Conservation (phyloP, 2,888 invertebrate genomes). For the Cephus pulcher region DNA sequence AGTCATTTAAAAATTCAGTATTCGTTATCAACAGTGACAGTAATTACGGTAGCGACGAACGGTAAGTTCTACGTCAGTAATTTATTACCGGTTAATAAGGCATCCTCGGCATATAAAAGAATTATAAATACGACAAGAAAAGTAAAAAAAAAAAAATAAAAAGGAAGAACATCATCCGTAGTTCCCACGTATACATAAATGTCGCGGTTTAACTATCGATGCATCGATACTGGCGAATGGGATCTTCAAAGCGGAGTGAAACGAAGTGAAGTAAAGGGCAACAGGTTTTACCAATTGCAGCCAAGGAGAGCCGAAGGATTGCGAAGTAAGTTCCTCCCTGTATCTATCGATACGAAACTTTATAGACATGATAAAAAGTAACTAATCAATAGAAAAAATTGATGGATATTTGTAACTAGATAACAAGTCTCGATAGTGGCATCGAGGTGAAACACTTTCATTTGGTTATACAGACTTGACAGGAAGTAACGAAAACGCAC, state of each 20-base stretch:
- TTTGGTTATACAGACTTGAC: background rate
- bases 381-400: background rate
- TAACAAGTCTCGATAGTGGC: background rate
- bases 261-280: conserved; percentile 44
- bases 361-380: background rate
- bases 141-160: background rate
- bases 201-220: background rate
- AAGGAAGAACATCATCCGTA: background rate
- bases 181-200: background rate
- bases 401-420: background rate
- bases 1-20: background rate
- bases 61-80: background rate
- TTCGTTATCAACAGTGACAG: background rate
- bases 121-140: background rate
- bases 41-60: background rate
- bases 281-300: conserved; percentile 40
- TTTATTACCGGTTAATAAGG: background rate
- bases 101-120: background rate
- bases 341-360: background rate
- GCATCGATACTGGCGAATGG: background rate
- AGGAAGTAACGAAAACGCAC: conserved; percentile 3
- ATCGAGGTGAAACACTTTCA: background rate
- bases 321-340: conserved; percentile 12
- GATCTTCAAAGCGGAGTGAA: conserved; percentile 5
- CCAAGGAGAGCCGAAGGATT: conserved; percentile 30